Evolutionary conservation across 2,888 invertebrate genomes (phyloP), one percentile per base, ranked within the genome.

Genomic region (Torymus auratus): DNA sequence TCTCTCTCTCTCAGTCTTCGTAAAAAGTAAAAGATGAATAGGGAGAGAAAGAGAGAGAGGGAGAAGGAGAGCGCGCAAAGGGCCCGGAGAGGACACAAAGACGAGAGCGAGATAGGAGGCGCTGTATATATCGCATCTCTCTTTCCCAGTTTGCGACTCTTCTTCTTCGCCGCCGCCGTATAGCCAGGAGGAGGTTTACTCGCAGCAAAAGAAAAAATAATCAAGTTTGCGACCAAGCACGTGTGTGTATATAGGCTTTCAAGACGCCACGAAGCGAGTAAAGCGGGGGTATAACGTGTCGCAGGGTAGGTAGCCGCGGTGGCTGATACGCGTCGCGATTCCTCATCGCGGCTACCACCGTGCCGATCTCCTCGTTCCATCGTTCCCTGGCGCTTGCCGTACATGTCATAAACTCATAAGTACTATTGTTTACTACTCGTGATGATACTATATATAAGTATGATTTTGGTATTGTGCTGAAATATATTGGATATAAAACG

Each of bases 151-250:
- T 62, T 74, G 65, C 58, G 65, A 58, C 74, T 58, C 65, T 20
- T 62, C 62, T 28, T 65, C 41, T 13, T 14, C 28, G 13, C 28
- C 20, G 5, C 28, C 62, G 62, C 13, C 62, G 60, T n/a, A 12
- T 65, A 77, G 58, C 70, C 77, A 53, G 28, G 69, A 61, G 70
- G 41, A 41, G 41, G 41, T 41, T 52, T 23, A 41, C 17, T 12
- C 82, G 84, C 86, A 84, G 85, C 87, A 90, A 90, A 89, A 89
- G 84, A 87, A 88, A 89, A 86, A 89, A 88, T 88, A 84, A 80
- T 84, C 86, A 85, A n/a, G n/a, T n/a, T n/a, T n/a, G n/a, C 84
- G 85, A 86, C 84, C 85, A 83, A 83, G 83, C 83, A 85, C 83
- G 84, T 83, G 83, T 84, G 79, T 86, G 84, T 84, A 85, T 83